Base-by-base conservation (phyloP, 30 jellyfish, hydroid and myxozoan species). In the Sanderia malayensis region DNA sequence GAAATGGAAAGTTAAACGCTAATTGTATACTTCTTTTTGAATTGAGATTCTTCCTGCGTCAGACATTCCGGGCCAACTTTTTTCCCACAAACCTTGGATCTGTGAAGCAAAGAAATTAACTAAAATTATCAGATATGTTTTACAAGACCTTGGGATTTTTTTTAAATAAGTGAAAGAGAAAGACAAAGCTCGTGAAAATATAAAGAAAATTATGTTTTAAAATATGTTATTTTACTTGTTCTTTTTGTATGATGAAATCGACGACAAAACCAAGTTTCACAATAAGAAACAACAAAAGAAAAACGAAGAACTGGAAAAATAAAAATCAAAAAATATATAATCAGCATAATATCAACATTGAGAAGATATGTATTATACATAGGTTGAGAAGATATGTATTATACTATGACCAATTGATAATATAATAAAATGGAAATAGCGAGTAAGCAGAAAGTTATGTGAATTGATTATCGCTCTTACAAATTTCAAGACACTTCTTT, bases 11-110 rank as follows among this genome's bases (percentile, higher is more conserved):
- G n/a, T n/a, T n/a, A n/a, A n/a, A n/a, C n/a, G n/a, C n/a, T n/a
- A n/a, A n/a, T n/a, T n/a, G n/a, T n/a, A 4, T 49, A 49, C 64
- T 19, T 49, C 64, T 49, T 49, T 49, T 24, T 49, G 64, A 49
- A 49, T 49, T 11, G 6, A 2, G 11, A 49, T 49, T 49, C 64
- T 49, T 19, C 64, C 64, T 3, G 2, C 64, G 24, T 49, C 64
- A 19, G 23, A 2, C 64, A 49, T 49, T 24, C 27, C 64, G 24
- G 27, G 23, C 64, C 64, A 49, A 24, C 27, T 49, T 4, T 11
- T 19, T 18, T 49, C 18, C 64, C 64, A 49, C 64, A 49, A 49
- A 49, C 27, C 27, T 19, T 49, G 25, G 18, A 49, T 49, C 64
- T 49, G 23, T 11, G 18, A 41, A 15, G 55, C 8, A 41, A 41